Percentiles rank a stretch among this genome's conserved stretches.
phyloP scores from a whole-genome alignment of 2,888 invertebrate species.

The Thereva nobilitata region DNA sequence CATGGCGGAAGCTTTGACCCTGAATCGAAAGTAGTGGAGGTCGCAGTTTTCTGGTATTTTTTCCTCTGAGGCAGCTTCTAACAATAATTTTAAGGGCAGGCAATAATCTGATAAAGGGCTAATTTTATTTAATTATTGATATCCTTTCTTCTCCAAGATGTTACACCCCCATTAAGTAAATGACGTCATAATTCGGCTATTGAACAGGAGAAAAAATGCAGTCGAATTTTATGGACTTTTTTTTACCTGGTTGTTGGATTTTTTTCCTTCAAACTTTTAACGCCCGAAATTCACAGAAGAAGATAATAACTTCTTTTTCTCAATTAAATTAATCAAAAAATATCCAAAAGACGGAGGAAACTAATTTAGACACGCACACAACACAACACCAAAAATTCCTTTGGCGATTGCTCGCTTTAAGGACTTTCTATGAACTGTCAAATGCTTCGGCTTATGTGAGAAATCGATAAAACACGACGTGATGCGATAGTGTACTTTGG shows the following conservation, averaged over 20 bases:
- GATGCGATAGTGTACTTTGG: background rate
- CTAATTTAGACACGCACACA: conserved; percentile 21
- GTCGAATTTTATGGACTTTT: background rate
- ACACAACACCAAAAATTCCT: conserved; percentile 20
- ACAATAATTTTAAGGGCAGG: background rate
- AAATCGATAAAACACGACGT: background rate
- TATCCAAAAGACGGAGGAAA: conserved; percentile 19
- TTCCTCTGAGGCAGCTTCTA: conserved; percentile 12
- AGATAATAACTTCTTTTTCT: conserved; percentile 2
- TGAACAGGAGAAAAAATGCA: background rate
- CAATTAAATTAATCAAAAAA: conserved; percentile 1
- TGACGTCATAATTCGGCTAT: conserved; percentile 20
- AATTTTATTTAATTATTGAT: background rate
- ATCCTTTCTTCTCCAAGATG: background rate
- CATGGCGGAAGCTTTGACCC: conserved; percentile 36
- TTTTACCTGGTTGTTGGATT: conserved; percentile 13
- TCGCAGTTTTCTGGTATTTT: conserved; percentile 17
- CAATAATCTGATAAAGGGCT: background rate
- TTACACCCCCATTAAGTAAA: conserved; percentile 12
- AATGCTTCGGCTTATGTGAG: conserved; percentile 5
- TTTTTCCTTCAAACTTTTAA: background rate
- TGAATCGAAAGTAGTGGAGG: conserved; percentile 32
- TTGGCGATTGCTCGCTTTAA: conserved; percentile 16
- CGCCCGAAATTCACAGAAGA: background rate
- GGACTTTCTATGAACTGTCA: conserved; percentile 30